phyloP scores from a whole-genome alignment of 2,888 invertebrate genomes.

The Apocheima hispidaria region DNA sequence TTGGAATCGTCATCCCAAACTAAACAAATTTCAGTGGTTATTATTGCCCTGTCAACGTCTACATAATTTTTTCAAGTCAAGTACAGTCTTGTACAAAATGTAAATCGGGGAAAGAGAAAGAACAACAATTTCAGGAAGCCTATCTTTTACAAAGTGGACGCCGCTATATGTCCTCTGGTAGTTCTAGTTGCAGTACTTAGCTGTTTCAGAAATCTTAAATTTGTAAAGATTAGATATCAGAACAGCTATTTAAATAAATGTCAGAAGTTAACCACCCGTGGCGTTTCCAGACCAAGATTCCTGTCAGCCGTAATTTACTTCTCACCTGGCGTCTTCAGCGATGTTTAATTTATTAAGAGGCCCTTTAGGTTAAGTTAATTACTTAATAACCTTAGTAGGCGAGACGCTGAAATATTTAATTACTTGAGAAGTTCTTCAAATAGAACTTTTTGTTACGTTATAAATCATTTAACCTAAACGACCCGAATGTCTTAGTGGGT shows the following conservation, averaged over 20 bases:
- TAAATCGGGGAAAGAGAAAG: no score
- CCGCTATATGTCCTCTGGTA: no score
- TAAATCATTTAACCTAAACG: background rate
- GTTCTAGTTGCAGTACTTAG: background rate
- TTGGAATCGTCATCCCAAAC: no score
- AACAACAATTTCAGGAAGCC: no score
- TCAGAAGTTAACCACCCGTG: slow-evolving; percentile 6
- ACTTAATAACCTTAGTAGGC: slow-evolving; percentile 49
- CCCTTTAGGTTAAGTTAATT: slow-evolving; percentile 54
- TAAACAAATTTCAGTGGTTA: no score
- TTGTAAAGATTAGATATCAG: background rate
- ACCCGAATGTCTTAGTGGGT: no score
- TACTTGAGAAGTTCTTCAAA: background rate
- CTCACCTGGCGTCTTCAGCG: slow-evolving; percentile 33
- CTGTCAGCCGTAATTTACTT: slow-evolving; percentile 33
- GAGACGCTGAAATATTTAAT: slow-evolving; percentile 19
- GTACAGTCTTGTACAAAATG: no score
- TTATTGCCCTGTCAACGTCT: no score
- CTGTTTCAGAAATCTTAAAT: background rate
- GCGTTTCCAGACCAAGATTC: background rate
- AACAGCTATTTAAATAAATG: background rate
- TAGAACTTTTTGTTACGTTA: background rate
- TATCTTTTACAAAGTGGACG: no score
- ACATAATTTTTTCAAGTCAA: no score
- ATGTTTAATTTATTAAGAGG: slow-evolving; percentile 56